phyloP scores from a whole-genome alignment of 1,140 invertebrate species.

The Aplysia californica region DNA sequence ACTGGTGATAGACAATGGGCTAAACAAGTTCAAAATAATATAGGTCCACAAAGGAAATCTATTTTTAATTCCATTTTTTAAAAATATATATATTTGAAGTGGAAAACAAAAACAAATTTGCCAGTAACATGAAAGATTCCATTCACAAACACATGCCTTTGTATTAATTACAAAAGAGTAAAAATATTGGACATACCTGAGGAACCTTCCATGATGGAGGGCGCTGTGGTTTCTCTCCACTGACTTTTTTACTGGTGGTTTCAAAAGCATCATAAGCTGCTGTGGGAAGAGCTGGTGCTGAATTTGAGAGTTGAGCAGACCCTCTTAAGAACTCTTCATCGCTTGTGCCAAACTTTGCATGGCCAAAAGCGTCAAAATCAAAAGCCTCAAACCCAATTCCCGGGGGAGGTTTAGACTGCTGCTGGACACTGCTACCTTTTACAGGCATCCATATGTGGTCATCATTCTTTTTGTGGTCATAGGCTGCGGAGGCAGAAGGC shows the following conservation, averaged over 20 bases:
- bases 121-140: too few species aligned
- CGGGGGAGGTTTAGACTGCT: background rate
- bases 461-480: constrained; percentile 1
- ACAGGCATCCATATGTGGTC: constrained; percentile 11
- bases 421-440: too few species aligned
- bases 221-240: background rate
- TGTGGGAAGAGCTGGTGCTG: background rate
- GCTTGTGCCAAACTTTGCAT: constrained; percentile 28
- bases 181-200: constrained; percentile 20
- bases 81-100: too few species aligned
- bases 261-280: background rate
- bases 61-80: background rate
- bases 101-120: too few species aligned
- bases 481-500: constrained; percentile 13
- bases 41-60: background rate
- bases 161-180: too few species aligned
- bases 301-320: too few species aligned
- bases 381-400: constrained; percentile 36
- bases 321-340: constrained; percentile 32
- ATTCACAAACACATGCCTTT: too few species aligned
- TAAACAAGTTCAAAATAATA: too few species aligned
- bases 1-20: too few species aligned
- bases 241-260: background rate
- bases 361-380: constrained; percentile 20
- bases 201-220: background rate